Evolutionary conservation across 2,113 vertebrate species (phyloP).

Genomic region (Copsychus sechellarum): DNA sequence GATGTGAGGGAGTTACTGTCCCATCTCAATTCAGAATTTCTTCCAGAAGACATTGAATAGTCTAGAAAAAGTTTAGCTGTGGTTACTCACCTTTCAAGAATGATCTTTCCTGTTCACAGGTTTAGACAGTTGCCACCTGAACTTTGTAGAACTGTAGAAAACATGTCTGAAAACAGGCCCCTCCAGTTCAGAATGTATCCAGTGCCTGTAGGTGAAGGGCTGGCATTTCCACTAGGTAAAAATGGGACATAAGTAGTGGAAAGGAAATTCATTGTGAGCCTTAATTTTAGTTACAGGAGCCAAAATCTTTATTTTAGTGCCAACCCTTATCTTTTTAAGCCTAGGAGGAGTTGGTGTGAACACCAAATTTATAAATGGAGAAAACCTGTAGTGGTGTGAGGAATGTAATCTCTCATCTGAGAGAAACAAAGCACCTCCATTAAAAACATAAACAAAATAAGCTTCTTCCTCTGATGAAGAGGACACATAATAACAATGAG

Average conservation of each 20-base stretch:
- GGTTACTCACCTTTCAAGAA: not conserved
- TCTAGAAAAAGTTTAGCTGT: not conserved
- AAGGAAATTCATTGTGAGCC: conserved; percentile 45
- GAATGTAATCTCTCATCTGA: conserved; percentile 43
- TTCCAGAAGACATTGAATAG: not conserved
- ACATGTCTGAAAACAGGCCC: not conserved
- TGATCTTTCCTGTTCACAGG: not conserved
- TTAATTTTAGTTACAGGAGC: conserved; percentile 69
- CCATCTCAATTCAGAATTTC: not conserved
- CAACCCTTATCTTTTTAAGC: conserved; percentile 36
- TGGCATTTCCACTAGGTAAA: conserved; percentile 12
- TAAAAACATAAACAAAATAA: not conserved
- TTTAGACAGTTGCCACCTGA: not conserved
- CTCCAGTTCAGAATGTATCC: not conserved
- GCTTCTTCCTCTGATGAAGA: not conserved
- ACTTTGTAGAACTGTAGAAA: not conserved
- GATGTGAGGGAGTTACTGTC: not conserved
- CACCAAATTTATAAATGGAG: not conserved
- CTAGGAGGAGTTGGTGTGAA: conserved; percentile 14
- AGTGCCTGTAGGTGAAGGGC: conserved; percentile 37
- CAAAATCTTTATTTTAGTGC: conserved; percentile 58
- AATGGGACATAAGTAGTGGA: not conserved
- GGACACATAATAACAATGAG: not conserved
- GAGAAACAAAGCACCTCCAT: conserved; percentile 44
- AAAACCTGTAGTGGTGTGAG: not conserved